Percentiles rank a stretch among this genome's conserved stretches.
Conservation (phyloP, 2,113 vertebrate species). For the Ellobius talpinus region DNA sequence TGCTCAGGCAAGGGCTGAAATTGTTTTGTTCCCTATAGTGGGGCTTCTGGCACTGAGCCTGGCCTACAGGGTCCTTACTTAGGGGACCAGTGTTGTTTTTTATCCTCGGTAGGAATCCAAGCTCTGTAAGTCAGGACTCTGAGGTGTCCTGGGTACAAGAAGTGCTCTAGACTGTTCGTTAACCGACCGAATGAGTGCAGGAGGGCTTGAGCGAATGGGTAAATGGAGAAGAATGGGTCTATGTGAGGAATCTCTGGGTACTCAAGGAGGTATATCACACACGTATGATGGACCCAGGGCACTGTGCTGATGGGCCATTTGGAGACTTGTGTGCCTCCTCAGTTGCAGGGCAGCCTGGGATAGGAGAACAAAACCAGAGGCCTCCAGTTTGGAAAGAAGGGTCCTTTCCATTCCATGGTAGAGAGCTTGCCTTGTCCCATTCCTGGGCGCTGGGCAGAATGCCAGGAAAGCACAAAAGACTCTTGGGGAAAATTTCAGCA, state of each 20-base stretch:
- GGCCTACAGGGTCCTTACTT: background rate
- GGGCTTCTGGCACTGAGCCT: accelerated
- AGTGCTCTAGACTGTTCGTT: background rate
- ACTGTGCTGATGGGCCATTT: accelerated
- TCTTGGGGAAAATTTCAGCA: accelerated
- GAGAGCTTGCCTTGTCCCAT: background rate
- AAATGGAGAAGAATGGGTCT: background rate
- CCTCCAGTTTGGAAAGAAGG: accelerated
- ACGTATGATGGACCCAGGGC: background rate
- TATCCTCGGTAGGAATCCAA: background rate
- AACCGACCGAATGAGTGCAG: background rate
- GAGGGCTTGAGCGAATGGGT: too few relatives aligned
- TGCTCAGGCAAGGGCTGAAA: background rate
- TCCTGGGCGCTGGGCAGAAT: background rate
- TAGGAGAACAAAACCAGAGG: background rate
- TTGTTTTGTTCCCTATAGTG: background rate
- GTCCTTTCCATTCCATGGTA: background rate
- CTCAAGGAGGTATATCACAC: too few relatives aligned
- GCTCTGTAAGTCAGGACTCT: background rate
- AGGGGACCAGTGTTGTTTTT: background rate
- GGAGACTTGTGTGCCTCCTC: too few relatives aligned
- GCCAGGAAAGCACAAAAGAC: background rate
- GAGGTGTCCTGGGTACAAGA: background rate
- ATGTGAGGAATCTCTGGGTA: accelerated
- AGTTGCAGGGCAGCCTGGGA: background rate